Conservation (phyloP, 2,113 vertebrate genomes). For the Protomyctophum bolini region DNA sequence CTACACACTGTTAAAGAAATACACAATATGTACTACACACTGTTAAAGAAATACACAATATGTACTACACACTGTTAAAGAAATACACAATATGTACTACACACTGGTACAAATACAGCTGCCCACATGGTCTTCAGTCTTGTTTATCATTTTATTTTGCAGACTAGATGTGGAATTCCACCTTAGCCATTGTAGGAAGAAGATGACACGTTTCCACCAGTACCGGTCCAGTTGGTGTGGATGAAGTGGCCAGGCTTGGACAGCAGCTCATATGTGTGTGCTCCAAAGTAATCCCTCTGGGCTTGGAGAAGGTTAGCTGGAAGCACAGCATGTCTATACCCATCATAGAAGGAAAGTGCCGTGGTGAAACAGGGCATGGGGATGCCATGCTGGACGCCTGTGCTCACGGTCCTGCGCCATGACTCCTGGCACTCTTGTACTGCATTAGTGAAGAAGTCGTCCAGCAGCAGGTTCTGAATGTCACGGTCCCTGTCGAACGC, state of each 20-base stretch:
- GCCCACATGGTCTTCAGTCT: neutral
- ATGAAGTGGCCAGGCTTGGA: conserved; percentile 84
- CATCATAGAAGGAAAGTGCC: conserved; percentile 95
- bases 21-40: too few species aligned
- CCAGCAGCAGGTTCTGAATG: conserved; percentile 90
- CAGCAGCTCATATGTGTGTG: conserved; percentile 92
- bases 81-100: too few species aligned
- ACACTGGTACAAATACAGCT: too few species aligned
- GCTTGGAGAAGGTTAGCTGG: conserved; percentile 98
- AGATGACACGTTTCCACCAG: conserved; percentile 90
- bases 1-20: too few species aligned
- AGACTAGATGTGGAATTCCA: neutral
- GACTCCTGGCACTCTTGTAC: conserved; percentile 92
- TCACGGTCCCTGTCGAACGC: conserved; percentile 88
- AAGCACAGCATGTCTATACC: conserved; percentile 88
- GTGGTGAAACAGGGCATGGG: conserved; percentile 98
- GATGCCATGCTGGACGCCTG: conserved; percentile 90
- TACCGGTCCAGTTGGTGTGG: conserved; percentile 98
- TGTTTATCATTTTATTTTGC: neutral
- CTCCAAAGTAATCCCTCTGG: conserved; percentile 97
- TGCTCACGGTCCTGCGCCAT: conserved; percentile 87
- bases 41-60: too few species aligned
- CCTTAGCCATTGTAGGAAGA: conserved; percentile 91
- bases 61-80: too few species aligned
- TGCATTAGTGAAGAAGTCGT: conserved; percentile 89